Evolutionary conservation across 2,888 invertebrate genomes (phyloP).

Genomic region (Lepidonotus clava): DNA sequence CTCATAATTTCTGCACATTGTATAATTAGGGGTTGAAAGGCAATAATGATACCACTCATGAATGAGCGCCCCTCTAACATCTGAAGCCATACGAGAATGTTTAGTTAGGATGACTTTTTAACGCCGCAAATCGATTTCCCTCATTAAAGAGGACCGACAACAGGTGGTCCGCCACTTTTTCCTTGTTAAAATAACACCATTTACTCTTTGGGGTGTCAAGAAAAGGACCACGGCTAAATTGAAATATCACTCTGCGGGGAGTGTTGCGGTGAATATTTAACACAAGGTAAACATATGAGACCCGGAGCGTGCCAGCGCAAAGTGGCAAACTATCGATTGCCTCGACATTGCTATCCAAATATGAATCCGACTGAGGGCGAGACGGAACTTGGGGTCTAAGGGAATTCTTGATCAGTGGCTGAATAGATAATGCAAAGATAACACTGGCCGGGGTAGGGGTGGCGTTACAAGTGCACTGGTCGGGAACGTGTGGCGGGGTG

Average conservation of each 20-base stretch:
- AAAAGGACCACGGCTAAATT: slow-evolving; percentile 21
- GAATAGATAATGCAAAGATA: slow-evolving; percentile 40
- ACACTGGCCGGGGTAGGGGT: neutral
- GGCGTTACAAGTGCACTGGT: neutral
- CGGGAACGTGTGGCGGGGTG: neutral
- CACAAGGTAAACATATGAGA: slow-evolving; percentile 29
- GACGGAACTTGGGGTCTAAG: neutral
- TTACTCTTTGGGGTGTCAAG: slow-evolving; percentile 34
- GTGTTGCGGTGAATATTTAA: slow-evolving; percentile 14
- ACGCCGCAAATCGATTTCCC: slow-evolving; percentile 2
- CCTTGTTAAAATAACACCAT: neutral
- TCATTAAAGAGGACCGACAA: neutral
- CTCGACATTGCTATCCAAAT: slow-evolving; percentile 43
- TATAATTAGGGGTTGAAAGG: too few relatives aligned
- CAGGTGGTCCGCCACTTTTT: slow-evolving; percentile 2
- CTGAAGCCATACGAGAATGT: slow-evolving; percentile 15
- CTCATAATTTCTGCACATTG: neutral
- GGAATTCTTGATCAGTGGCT: neutral
- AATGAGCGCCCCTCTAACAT: neutral
- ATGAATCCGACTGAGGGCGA: neutral
- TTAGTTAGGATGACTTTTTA: slow-evolving; percentile 18
- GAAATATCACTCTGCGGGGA: neutral
- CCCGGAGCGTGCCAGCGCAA: neutral
- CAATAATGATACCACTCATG: neutral
- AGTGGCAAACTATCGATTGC: slow-evolving; percentile 44